A percentile compares a stretch with the other conserved stretches of the same genome.
phyloP scores from a whole-genome alignment of 2,888 invertebrate genomes.

The Tipula helvola region DNA sequence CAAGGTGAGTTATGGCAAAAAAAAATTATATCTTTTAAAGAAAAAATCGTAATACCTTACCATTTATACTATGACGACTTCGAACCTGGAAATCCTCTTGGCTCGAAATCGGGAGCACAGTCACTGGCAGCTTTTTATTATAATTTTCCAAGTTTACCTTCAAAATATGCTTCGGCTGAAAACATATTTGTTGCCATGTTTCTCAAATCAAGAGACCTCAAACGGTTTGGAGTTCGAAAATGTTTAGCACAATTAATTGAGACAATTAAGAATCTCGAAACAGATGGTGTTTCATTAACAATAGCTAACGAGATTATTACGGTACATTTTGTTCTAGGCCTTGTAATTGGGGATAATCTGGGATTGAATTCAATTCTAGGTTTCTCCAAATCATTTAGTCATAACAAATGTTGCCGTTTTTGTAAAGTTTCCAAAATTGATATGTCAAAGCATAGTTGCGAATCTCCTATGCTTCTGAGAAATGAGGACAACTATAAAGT shows the following conservation, averaged over 20 bases:
- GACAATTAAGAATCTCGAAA: constrained; percentile 12
- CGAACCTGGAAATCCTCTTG: too few relatives aligned
- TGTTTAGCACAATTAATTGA: neutral
- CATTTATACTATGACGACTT: constrained; percentile 6
- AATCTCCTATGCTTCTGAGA: too few relatives aligned
- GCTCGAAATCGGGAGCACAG: constrained; percentile 11
- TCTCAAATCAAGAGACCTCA: constrained; percentile 11
- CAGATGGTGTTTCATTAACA: constrained; percentile 9
- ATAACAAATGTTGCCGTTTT: neutral
- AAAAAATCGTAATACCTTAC: constrained; percentile 12
- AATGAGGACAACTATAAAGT: neutral
- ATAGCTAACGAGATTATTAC: neutral
- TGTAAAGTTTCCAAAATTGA: neutral
- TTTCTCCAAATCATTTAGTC: neutral
- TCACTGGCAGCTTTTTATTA: constrained; percentile 11
- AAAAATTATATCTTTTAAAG: too few relatives aligned
- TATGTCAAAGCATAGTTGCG: neutral
- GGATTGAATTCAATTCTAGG: too few relatives aligned
- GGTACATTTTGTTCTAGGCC: constrained; percentile 9
- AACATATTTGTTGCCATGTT: too few relatives aligned
- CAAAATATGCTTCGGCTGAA: too few relatives aligned
- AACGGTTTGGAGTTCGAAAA: neutral
- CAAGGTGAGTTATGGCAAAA: constrained; percentile 10
- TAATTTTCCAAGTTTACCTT: too few relatives aligned
- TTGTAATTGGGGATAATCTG: neutral